Base-by-base conservation (phyloP, 2,113 vertebrate species). In the Eulacestoma nigropectus region DNA sequence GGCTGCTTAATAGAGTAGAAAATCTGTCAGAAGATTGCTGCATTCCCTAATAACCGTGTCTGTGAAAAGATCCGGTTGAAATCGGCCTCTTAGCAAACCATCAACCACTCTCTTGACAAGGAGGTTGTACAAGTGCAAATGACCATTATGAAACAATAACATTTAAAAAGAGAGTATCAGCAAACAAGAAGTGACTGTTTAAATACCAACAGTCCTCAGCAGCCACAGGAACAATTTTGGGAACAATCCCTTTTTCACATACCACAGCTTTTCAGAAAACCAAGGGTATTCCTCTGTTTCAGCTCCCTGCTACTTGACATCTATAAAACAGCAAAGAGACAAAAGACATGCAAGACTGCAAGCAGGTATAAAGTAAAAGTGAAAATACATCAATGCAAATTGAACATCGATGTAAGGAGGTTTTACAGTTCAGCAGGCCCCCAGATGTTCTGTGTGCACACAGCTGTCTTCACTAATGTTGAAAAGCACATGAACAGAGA, bases 1-100 rank as follows among this genome's bases (percentile, higher is more conserved):
- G 17, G 53, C 50, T 90, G 59, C 76, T 95, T 92, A 88, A 92
- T 27, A 88, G 67, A 85, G 82, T 69, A 79, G 85, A 90, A 94
- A 94, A 83, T 59, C n/a, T 90, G 83, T 62, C 75, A 80, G 70
- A 86, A 80, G 70, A 79, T 21, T 83, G 79, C 82, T 77, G 72
- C 20, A 16, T 72, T 82, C 37, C 82, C 63, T 65, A 84, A 75
- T 75, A 94, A 87, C 25, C 81, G 52, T 1, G 2, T 47, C 87
- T 84, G 60, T 33, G 47, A 89, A 74, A 84, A 85, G 57, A 85
- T 10, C 1, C 3, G 33, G 62, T 22, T 41, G 57, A 87, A 85
- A 87, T 89, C 74, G 89, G 82, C 53, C 74, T 78, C 90, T 81
- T 26, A 20, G 87, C 46, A 87, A 72, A 79, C 65, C 33, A 64